Evolutionary conservation across 2,888 invertebrate species (phyloP).

Genomic region (Dryadula phaetusa): DNA sequence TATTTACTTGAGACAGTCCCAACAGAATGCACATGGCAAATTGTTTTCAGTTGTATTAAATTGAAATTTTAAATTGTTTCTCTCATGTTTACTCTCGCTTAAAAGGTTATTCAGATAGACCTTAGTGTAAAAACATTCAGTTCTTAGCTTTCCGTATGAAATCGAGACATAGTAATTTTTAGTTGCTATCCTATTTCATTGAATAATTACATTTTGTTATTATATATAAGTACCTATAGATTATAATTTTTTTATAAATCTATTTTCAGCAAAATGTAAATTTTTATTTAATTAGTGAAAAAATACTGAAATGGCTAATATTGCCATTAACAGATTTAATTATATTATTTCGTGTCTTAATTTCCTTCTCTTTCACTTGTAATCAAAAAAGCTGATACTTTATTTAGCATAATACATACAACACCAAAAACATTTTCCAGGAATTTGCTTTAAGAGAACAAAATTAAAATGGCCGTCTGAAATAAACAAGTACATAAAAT

Average conservation of each 20-base stretch:
- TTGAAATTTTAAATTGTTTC: conserved; percentile 18
- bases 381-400: background rate
- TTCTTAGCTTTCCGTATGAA: too few relatives aligned
- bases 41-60: conserved; percentile 12
- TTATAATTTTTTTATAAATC: too few relatives aligned
- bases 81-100: too few relatives aligned
- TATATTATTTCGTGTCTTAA: background rate
- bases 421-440: background rate
- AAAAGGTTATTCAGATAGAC: too few relatives aligned
- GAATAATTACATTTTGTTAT: too few relatives aligned
- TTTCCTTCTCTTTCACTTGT: background rate
- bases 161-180: too few relatives aligned
- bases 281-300: background rate
- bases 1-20: conserved; percentile 17
- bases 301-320: too few relatives aligned
- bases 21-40: conserved; percentile 20
- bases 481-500: conserved; percentile 20
- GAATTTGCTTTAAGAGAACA: conserved; percentile 13
- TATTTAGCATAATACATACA: background rate
- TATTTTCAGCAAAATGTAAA: too few relatives aligned
- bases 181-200: too few relatives aligned
- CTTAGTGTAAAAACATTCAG: too few relatives aligned
- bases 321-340: background rate
- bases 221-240: too few relatives aligned
- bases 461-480: conserved; percentile 12